phyloP scores from a whole-genome alignment of 2,113 vertebrate species.

The Aldabrachelys gigantea region DNA sequence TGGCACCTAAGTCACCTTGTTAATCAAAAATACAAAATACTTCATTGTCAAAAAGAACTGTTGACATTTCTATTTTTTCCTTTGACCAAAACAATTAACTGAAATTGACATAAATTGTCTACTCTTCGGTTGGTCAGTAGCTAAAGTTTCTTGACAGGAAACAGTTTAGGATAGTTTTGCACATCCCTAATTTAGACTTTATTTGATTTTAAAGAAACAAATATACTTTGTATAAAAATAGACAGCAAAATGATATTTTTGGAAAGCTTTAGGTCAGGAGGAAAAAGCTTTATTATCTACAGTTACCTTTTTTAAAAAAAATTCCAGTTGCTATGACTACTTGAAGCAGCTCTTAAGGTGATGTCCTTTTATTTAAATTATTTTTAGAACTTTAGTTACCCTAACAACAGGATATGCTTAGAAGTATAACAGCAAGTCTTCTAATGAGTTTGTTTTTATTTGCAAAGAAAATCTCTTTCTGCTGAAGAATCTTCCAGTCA shows the following conservation, averaged over 20 bases:
- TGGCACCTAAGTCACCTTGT: background rate
- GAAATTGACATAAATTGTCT: background rate
- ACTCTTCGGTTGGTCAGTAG: background rate
- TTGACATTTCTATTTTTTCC: background rate
- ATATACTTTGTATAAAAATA: background rate
- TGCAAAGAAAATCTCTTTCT: background rate
- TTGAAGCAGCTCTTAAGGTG: slow-evolving; percentile 60
- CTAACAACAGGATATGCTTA: slow-evolving; percentile 58
- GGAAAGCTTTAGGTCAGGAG: slow-evolving; percentile 23
- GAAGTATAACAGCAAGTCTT: background rate
- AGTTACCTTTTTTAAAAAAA: slow-evolving; percentile 15
- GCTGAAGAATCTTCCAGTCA: background rate
- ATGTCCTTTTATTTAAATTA: slow-evolving; percentile 66
- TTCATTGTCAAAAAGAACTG: background rate
- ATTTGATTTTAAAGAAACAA: background rate
- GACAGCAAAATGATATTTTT: background rate
- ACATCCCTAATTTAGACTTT: slow-evolving; percentile 34
- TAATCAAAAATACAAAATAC: background rate
- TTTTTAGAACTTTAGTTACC: slow-evolving; percentile 66
- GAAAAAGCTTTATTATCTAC: background rate
- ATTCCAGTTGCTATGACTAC: slow-evolving; percentile 70
- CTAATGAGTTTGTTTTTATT: slow-evolving; percentile 60
- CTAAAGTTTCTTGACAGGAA: background rate
- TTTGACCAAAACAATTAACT: background rate
- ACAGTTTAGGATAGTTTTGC: background rate